Percentiles rank a stretch among this genome's conserved stretches.
Conservation (phyloP, 2,888 invertebrate species). For the Patella caerulea region DNA sequence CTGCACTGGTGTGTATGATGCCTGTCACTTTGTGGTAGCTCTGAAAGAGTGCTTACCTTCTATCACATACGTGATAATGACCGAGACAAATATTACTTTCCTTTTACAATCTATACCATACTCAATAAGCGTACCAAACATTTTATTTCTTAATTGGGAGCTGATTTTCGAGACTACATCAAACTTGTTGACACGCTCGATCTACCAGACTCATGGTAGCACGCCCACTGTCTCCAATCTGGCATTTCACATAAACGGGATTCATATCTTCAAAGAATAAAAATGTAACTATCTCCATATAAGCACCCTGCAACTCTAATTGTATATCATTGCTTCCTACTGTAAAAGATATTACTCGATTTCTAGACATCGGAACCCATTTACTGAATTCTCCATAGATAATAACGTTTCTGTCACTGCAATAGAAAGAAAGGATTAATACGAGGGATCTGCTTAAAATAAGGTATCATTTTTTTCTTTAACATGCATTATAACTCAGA, state of each 20-base stretch:
- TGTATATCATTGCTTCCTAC: conserved; percentile 39
- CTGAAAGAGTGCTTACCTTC: too few relatives aligned
- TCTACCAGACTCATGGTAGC: not conserved
- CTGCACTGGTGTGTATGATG: too few relatives aligned
- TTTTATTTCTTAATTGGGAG: too few relatives aligned
- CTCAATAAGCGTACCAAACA: too few relatives aligned
- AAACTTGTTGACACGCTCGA: too few relatives aligned
- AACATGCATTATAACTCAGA: too few relatives aligned
- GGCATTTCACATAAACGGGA: conserved; percentile 11
- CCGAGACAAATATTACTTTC: too few relatives aligned
- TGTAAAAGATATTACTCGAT: conserved; percentile 43
- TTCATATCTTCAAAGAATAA: conserved; percentile 28
- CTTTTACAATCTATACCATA: too few relatives aligned
- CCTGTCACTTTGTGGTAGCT: too few relatives aligned
- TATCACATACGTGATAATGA: too few relatives aligned
- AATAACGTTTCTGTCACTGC: conserved; percentile 24
- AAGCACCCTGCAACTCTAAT: conserved; percentile 43
- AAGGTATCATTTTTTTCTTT: too few relatives aligned
- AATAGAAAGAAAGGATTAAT: not conserved
- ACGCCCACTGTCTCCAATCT: conserved; percentile 14
- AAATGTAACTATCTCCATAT: conserved; percentile 46
- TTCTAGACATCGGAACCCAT: conserved; percentile 59
- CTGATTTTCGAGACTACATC: too few relatives aligned
- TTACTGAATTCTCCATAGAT: conserved; percentile 55
- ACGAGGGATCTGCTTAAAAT: not conserved